Percentiles rank a stretch among this genome's conserved stretches.
Conservation (phyloP, 2,888 invertebrate species). For the Blastobasis adustella region DNA sequence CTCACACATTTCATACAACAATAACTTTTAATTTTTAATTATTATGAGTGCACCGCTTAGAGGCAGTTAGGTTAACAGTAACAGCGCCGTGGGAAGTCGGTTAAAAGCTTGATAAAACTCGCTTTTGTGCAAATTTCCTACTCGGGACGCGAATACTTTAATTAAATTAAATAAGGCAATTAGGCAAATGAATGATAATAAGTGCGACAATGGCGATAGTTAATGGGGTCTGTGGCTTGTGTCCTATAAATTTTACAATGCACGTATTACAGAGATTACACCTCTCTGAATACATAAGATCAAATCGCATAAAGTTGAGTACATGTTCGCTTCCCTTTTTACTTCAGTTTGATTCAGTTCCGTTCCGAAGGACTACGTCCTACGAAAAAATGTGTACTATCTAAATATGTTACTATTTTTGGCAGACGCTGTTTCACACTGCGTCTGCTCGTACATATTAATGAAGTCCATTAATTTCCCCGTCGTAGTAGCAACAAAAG, state of each 20-base stretch:
- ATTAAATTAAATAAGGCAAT: too few relatives aligned
- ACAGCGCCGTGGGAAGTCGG: constrained; percentile 65
- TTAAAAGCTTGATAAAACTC: constrained; percentile 42
- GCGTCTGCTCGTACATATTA: constrained; percentile 1
- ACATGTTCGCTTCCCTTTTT: too few relatives aligned
- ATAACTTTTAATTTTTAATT: constrained; percentile 71
- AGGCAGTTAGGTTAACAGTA: constrained; percentile 67
- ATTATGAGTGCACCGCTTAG: constrained; percentile 67
- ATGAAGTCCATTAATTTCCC: constrained; percentile 18
- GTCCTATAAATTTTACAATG: too few relatives aligned
- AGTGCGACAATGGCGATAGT: too few relatives aligned
- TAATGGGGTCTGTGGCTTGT: too few relatives aligned
- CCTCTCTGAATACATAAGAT: too few relatives aligned
- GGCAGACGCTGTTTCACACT: not conserved
- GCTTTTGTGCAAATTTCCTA: constrained; percentile 10
- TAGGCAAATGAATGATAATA: too few relatives aligned
- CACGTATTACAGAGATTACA: too few relatives aligned
- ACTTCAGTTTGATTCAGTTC: too few relatives aligned
- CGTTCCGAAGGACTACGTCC: not conserved
- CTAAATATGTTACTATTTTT: not conserved
- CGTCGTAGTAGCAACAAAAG: constrained; percentile 38
- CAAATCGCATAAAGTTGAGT: too few relatives aligned
- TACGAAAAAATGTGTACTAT: not conserved
- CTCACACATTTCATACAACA: constrained; percentile 68
- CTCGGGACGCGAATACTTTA: too few relatives aligned